Evolutionary conservation across 2,797 vertebrate genomes (phyloP), one percentile per base, ranked within the genome.

Genomic region (Galagoides demidoff): DNA sequence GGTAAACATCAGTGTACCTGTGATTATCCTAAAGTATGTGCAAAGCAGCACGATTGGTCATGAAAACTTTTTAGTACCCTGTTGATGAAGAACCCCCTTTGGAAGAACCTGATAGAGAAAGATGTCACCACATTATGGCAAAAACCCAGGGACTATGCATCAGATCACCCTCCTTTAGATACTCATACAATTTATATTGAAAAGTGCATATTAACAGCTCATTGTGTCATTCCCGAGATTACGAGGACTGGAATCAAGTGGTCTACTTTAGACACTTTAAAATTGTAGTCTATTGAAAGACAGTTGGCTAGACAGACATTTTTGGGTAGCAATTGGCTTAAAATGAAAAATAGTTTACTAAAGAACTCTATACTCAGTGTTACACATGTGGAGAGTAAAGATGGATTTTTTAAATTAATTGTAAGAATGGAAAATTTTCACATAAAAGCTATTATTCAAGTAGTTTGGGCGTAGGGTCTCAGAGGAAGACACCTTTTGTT

Each of bases 371-470:
- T 52, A 37, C 89, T 70, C 5, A 39, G 5, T 52, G 0, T 92
- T 43, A 89, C 81, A 55, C 37, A 87, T 13, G 59, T 87, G 9
- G 7, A 57, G 19, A 88, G 64, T n/a, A 39, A 95, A 82, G 39
- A 90, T 23, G 89, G 55, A 79, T 68, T 87, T 95, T 96, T 88
- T 39, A n/a, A 95, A 74, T 89, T 64, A 85, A 25, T 89, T 7
- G 16, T 66, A 89, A 84, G 66, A 94, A 88, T 94, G 52, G n/a
- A 87, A 91, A 70, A 7, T 85, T 64, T 94, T 87, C 61, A 76
- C 92, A 85, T 49, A 81, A 45, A 82, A 74, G 66, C 49, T 64
- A 94, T 96, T 94, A 63, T 85, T 90, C 52, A 95, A 82, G 78
- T 92, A 45, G 17, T 31, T 93, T 93, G 59, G 20, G 25, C 17